Evolutionary conservation across 2,888 invertebrate genomes (phyloP), one percentile per base, ranked within the genome.

Genomic region (Dasysyrphus tricinctus): DNA sequence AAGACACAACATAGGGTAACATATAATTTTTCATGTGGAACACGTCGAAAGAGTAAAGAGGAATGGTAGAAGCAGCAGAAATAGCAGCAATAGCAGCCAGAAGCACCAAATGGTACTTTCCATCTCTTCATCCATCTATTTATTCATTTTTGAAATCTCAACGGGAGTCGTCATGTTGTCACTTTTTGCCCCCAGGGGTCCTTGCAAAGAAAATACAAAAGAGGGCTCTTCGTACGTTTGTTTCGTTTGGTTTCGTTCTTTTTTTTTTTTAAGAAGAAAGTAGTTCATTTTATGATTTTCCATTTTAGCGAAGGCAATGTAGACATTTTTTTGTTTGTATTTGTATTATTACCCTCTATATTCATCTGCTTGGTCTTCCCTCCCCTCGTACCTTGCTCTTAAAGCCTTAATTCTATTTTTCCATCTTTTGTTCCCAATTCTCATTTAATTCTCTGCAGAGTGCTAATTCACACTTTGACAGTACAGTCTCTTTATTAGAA

Each of bases 71-170:
- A 29, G 24, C n/a, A 32, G 16, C 14, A 65, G 47, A 12, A 65
- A 6, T 12, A 34, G 47, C 11, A 61, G 24, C 4, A 39, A 5
- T 16, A 57, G 57, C 16, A 59, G 59, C 61, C 42, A 79, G 73
- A 56, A 79, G 80, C 75, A 80, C 75, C 75, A 80, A 80, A 80
- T 80, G 80, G 75, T 80, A 75, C 69, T 80, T 80, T 80, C 59
- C 75, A 75, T 69, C 74, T 80, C 75, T 61, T 80, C 80, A 80
- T 75, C 75, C 69, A 75, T 75, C 75, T 80, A 75, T 75, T 80
- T 80, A 80, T 80, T 80, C 75, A 80, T 80, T 80, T 80, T 75
- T 80, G 44, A 80, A 75, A 75, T 80, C 80, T 80, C 80, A 61
- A 80, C 75, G 75, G 80, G 74, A 75, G 80, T 80, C 80, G 69